Percentiles rank a stretch among this genome's conserved stretches.
These are phyloP conservation scores for Gymnothorax javanicus DNA, from an alignment of 2,797 vertebrate species.

Conservation along the genomic window DNA sequence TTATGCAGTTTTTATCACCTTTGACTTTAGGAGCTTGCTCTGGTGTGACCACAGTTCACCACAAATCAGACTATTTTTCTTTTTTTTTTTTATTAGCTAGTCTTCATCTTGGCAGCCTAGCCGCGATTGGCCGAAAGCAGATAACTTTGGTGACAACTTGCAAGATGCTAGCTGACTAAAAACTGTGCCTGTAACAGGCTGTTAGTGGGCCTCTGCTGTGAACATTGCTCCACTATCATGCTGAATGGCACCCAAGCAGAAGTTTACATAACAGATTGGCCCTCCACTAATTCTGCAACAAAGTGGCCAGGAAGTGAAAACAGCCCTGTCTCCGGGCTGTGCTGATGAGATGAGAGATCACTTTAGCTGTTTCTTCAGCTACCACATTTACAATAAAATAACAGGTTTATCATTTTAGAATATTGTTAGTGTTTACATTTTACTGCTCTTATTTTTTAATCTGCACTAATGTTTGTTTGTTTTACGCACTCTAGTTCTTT, in stretches of 20 bases:
- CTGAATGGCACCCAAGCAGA: not conserved
- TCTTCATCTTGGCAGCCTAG: not conserved
- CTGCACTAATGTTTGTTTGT: too few relatives aligned
- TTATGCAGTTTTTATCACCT: conserved; percentile 5
- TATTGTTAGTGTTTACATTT: too few relatives aligned
- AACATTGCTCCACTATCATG: not conserved
- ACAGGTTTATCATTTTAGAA: too few relatives aligned
- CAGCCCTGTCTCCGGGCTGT: too few relatives aligned
- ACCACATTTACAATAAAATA: not conserved
- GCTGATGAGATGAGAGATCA: not conserved
- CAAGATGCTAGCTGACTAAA: not conserved
- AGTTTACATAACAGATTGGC: not conserved
- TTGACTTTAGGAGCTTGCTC: not conserved
- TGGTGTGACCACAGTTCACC: not conserved
- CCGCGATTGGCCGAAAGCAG: not conserved
- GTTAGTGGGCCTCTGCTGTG: not conserved
- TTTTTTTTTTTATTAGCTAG: not conserved
- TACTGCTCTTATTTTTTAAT: too few relatives aligned
- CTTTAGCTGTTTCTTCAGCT: not conserved
- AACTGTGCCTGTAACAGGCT: not conserved
- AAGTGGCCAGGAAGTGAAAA: too few relatives aligned
- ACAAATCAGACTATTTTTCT: not conserved
- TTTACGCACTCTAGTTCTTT: too few relatives aligned
- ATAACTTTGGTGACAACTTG: not conserved
- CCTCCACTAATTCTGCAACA: not conserved